phyloP scores from a whole-genome alignment of 30 jellyfish, hydroid and myxozoan genomes.

The Turritopsis rubra region DNA sequence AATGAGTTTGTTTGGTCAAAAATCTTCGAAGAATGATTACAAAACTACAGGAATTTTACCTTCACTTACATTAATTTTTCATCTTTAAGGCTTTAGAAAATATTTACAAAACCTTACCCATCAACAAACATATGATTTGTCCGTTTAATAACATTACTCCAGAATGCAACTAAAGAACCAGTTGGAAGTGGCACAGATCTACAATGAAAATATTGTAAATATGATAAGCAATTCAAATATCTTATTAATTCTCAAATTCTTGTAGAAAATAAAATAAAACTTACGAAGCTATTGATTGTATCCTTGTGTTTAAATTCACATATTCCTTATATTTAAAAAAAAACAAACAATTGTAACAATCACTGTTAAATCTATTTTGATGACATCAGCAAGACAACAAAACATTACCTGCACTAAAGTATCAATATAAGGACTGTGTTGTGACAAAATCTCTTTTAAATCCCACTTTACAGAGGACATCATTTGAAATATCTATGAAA shows the following conservation, averaged over 20 bases:
- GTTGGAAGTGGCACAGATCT: constrained; percentile 87
- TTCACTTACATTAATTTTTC: not conserved
- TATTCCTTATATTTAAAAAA: not conserved
- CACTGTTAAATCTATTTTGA: not conserved
- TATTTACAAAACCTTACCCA: constrained; percentile 49
- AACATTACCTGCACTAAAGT: constrained; percentile 53
- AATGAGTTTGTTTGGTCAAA: too few species aligned
- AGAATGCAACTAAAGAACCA: constrained; percentile 41
- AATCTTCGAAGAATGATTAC: too few species aligned
- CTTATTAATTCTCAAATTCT: too few species aligned
- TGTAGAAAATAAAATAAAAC: not conserved
- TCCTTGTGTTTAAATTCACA: not conserved
- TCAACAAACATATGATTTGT: constrained; percentile 82
- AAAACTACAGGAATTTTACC: not conserved
- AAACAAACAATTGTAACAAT: not conserved
- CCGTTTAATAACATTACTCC: constrained; percentile 65
- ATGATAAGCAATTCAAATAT: too few species aligned
- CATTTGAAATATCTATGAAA: constrained; percentile 53
- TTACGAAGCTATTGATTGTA: not conserved
- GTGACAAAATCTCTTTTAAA: constrained; percentile 94
- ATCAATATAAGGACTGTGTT: constrained; percentile 90
- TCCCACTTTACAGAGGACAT: constrained; percentile 95
- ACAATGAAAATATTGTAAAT: constrained; percentile 7
- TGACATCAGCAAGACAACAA: not conserved
- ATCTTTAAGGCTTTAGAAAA: not conserved